Evolutionary conservation across 2,113 vertebrate genomes (phyloP).

Genomic region (Entelurus aequoreus): DNA sequence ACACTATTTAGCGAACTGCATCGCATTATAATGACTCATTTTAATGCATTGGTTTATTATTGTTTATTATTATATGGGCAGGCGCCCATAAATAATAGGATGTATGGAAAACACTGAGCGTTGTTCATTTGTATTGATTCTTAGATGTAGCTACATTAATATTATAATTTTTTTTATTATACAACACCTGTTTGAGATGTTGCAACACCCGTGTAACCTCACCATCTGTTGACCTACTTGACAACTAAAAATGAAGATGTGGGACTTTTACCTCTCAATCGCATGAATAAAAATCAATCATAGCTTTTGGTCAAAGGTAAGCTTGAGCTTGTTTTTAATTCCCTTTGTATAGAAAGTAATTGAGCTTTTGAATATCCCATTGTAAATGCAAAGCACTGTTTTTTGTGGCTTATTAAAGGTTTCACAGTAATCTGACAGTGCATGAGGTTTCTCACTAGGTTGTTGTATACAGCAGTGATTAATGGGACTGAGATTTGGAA

Average conservation of each 20-base stretch:
- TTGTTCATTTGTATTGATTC: background rate
- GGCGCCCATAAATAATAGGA: too few species aligned
- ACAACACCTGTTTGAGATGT: background rate
- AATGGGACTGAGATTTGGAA: conserved; percentile 43
- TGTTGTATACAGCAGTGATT: conserved; percentile 45
- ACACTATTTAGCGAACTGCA: too few species aligned
- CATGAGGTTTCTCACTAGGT: conserved; percentile 31
- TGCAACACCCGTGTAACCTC: conserved; percentile 9
- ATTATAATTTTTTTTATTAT: background rate
- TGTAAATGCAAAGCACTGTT: conserved; percentile 7
- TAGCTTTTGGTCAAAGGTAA: conserved; percentile 6
- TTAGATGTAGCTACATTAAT: background rate
- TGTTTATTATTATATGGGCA: too few species aligned
- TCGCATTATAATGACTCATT: too few species aligned
- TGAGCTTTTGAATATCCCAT: conserved; percentile 24
- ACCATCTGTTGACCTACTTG: conserved; percentile 41
- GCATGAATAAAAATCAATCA: too few species aligned
- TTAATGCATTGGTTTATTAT: too few species aligned
- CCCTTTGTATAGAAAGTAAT: conserved; percentile 3
- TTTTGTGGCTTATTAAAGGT: conserved; percentile 12
- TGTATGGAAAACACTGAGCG: background rate
- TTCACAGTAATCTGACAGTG: conserved; percentile 12
- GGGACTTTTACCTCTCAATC: conserved; percentile 1
- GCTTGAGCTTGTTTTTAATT: conserved; percentile 2
- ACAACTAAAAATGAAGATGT: conserved; percentile 7